A percentile compares a stretch with the other conserved stretches of the same genome.
Evolutionary conservation across 1,140 invertebrate genomes (phyloP).

Genomic region (Amphibalanus amphitrite): DNA sequence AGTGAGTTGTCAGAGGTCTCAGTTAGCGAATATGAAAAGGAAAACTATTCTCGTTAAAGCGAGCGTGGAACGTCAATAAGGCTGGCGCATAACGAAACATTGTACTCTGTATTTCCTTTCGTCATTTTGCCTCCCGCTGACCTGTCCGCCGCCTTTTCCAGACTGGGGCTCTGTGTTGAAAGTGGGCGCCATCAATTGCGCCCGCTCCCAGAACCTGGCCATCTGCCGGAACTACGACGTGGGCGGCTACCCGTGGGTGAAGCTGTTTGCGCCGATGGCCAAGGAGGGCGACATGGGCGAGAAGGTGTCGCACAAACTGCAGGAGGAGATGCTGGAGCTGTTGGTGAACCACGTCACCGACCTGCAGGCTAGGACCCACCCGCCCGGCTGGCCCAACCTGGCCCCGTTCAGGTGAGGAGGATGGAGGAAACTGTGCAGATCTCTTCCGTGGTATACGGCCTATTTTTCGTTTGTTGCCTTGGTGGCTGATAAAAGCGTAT

Average conservation of each 20-base stretch:
- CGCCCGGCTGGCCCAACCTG: neutral
- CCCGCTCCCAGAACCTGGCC: constrained; percentile 50
- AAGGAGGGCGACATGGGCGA: constrained; percentile 21
- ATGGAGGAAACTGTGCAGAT: neutral
- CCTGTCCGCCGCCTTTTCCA: constrained; percentile 18
- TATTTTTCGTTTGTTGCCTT: neutral
- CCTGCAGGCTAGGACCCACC: neutral
- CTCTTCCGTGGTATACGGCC: neutral
- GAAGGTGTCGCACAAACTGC: neutral
- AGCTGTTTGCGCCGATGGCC: constrained; percentile 44
- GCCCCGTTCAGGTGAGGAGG: neutral
- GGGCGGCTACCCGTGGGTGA: constrained; percentile 63
- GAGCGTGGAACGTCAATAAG: too few relatives aligned
- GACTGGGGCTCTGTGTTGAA: constrained; percentile 38
- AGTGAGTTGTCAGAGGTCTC: neutral
- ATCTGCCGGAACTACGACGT: constrained; percentile 69
- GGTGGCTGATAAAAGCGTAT: neutral
- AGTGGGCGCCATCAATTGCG: constrained; percentile 47
- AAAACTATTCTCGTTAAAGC: neutral
- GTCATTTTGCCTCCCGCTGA: neutral
- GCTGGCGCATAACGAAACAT: too few relatives aligned
- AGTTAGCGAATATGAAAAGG: neutral
- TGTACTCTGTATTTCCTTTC: neutral
- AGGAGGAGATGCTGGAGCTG: neutral
- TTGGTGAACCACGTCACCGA: neutral